Evolutionary conservation across 1,140 invertebrate species (phyloP).

Genomic region (Heliconius himera): DNA sequence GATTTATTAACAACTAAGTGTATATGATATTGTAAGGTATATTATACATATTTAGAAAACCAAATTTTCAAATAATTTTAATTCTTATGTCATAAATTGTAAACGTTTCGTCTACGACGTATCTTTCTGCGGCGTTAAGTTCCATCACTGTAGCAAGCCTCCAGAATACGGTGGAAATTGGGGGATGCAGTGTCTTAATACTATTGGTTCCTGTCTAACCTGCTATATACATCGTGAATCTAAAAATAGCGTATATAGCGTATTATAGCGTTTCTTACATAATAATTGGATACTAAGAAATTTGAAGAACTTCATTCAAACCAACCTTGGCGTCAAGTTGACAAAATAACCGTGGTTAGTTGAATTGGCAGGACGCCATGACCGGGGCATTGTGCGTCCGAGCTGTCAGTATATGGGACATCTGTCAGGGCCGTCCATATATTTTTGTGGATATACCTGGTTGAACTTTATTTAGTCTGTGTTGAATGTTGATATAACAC

Average conservation of each 20-base stretch:
- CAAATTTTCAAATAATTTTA: no score
- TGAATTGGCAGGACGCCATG: slow-evolving; percentile 61
- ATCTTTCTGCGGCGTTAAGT: neutral
- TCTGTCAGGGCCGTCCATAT: slow-evolving; percentile 22
- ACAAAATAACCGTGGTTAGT: slow-evolving; percentile 60
- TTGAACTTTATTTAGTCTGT: neutral
- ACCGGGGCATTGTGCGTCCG: slow-evolving; percentile 39
- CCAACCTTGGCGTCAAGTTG: slow-evolving; percentile 62
- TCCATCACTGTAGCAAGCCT: no score
- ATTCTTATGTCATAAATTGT: neutral
- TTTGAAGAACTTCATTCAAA: slow-evolving; percentile 48
- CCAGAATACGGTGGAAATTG: no score
- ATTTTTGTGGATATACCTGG: slow-evolving; percentile 17
- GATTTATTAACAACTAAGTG: neutral
- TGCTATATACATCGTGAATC: neutral
- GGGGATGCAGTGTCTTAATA: no score
- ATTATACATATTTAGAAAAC: neutral
- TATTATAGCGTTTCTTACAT: neutral
- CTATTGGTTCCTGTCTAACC: no score
- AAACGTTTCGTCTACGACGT: neutral
- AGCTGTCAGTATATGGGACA: slow-evolving; percentile 30
- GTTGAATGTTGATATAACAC: neutral
- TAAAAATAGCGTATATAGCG: neutral
- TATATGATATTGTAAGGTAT: neutral
- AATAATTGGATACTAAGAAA: neutral